phyloP scores from a whole-genome alignment of 2,113 vertebrate genomes.

The Odocoileus virginianus region DNA sequence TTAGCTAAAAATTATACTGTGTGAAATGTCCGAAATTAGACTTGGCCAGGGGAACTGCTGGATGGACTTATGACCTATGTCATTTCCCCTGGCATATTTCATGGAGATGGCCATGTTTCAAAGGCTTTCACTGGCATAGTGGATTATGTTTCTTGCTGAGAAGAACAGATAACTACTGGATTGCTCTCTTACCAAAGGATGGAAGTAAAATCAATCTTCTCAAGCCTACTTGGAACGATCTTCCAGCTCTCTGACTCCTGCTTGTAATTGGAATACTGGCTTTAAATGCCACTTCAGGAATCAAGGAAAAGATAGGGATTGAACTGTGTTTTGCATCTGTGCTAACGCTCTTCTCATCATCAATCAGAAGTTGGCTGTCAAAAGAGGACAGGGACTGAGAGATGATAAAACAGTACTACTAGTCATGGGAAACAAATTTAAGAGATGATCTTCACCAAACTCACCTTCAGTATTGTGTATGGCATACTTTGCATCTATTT shows the following conservation, averaged over 20 bases:
- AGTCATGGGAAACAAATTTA: not conserved
- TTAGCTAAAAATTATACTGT: not conserved
- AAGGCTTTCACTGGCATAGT: not conserved
- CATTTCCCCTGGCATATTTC: not conserved
- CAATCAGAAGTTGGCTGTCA: not conserved
- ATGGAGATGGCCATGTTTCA: not conserved
- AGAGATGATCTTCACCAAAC: not conserved
- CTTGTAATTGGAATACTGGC: not conserved
- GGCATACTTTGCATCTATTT: not conserved
- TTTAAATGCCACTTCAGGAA: slow-evolving; percentile 1
- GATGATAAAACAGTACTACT: not conserved
- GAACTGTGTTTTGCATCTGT: not conserved
- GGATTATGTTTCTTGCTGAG: not conserved
- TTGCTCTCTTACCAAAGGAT: not conserved
- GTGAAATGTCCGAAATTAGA: not conserved
- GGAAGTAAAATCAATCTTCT: slow-evolving; percentile 24
- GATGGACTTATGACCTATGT: not conserved
- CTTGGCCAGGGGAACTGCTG: not conserved
- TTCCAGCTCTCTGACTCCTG: not conserved
- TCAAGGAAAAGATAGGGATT: not conserved
- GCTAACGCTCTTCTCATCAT: not conserved
- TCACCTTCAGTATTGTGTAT: not conserved
- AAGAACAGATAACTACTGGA: not conserved
- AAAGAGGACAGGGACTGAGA: not conserved
- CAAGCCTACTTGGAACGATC: not conserved